Conservation (phyloP, 92 coral and sea anemone species). For the Porites lobata region DNA sequence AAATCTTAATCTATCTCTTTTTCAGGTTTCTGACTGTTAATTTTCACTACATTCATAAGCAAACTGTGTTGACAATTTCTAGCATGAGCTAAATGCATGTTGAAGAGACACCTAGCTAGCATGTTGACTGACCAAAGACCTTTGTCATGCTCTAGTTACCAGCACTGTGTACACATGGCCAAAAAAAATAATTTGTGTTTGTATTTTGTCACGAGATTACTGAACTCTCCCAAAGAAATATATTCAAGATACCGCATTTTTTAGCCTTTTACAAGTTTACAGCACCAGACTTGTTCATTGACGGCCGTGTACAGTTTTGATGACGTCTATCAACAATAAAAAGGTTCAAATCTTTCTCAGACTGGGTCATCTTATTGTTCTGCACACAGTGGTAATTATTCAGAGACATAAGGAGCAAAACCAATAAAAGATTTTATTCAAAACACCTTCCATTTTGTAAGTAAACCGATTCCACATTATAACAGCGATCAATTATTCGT, state of each 20-base stretch:
- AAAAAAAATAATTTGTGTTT: not conserved
- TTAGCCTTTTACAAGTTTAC: not conserved
- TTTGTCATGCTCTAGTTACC: slow-evolving; percentile 10
- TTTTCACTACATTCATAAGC: not conserved
- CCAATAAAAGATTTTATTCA: not conserved
- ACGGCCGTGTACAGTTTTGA: not conserved
- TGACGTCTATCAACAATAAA: not conserved
- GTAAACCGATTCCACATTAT: not conserved
- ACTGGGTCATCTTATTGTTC: not conserved
- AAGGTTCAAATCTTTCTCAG: not conserved
- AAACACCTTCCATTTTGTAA: not conserved
- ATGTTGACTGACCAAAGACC: not conserved
- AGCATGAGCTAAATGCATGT: slow-evolving; percentile 4
- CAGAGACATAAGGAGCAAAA: not conserved
- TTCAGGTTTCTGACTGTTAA: too few relatives aligned
- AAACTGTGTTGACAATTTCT: not conserved
- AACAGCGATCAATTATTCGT: slow-evolving; percentile 11
- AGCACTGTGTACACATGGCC: not conserved
- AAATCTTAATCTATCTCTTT: too few relatives aligned
- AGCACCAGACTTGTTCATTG: not conserved
- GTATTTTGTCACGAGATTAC: slow-evolving; percentile 1
- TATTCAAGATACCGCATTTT: not conserved
- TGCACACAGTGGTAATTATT: slow-evolving; percentile 9
- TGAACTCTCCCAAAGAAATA: not conserved
- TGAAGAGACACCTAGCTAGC: not conserved